Evolutionary conservation across 2,888 invertebrate genomes (phyloP).

Genomic region (Cephus rjabovi): DNA sequence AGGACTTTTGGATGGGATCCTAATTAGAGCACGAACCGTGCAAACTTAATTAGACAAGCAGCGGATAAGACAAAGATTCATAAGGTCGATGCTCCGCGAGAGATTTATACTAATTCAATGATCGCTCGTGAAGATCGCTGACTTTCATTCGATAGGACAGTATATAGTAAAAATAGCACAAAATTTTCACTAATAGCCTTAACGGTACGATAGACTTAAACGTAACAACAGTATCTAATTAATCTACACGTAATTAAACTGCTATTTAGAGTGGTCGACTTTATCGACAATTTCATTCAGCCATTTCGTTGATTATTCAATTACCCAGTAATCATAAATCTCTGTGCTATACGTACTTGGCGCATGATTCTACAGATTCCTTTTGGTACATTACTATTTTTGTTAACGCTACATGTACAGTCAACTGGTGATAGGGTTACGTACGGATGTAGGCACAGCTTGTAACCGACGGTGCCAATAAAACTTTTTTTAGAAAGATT

Average conservation of each 20-base stretch:
- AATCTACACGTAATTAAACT: not conserved
- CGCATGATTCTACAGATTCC: not conserved
- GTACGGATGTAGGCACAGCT: not conserved
- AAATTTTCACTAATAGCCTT: not conserved
- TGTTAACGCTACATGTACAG: not conserved
- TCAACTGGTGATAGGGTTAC: not conserved
- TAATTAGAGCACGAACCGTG: not conserved
- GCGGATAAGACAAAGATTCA: not conserved
- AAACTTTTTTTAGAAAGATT: not conserved
- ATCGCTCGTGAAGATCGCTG: not conserved
- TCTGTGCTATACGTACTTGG: not conserved
- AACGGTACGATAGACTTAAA: not conserved
- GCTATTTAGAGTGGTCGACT: not conserved
- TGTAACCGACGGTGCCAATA: not conserved
- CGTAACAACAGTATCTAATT: not conserved
- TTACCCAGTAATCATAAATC: not conserved
- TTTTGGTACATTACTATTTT: not conserved
- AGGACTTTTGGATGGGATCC: not conserved
- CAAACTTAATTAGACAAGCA: not conserved
- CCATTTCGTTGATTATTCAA: not conserved
- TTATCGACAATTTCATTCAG: not conserved
- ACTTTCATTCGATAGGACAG: not conserved
- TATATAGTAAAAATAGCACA: not conserved
- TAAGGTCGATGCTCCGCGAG: not conserved
- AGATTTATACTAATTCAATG: not conserved